Conservation (phyloP, 2,888 invertebrate genomes). For the Calliopum simillimum region DNA sequence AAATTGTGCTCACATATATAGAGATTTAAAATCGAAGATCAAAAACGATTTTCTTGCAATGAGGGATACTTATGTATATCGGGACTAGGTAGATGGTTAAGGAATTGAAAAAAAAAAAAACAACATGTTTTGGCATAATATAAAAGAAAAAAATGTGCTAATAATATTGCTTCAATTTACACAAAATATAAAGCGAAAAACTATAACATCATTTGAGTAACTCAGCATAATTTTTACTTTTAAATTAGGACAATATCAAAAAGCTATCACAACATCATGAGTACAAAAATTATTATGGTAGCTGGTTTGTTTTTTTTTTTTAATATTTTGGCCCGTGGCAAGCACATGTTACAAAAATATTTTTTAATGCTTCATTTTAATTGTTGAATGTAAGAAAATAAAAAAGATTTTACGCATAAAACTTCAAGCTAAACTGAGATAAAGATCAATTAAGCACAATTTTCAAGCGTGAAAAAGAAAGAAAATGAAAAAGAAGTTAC, state of each 20-base stretch:
- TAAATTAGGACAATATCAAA: no score
- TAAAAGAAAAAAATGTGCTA: constrained; percentile 4
- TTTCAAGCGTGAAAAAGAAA: not conserved
- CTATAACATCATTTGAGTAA: no score
- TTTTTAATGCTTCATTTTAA: constrained; percentile 21
- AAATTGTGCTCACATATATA: no score
- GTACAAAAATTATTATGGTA: not conserved
- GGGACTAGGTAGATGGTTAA: no score
- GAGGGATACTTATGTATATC: no score
- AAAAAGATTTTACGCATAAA: constrained; percentile 17
- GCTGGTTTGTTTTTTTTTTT: constrained; percentile 1
- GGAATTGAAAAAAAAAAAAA: not conserved
- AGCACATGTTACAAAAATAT: constrained; percentile 10
- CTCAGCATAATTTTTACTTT: no score
- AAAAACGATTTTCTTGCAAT: no score
- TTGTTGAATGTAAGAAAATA: not conserved
- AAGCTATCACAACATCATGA: not conserved
- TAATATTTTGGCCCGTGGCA: constrained; percentile 29
- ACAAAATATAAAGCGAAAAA: no score
- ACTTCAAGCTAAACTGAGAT: constrained; percentile 16
- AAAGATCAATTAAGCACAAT: constrained; percentile 27
- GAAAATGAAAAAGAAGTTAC: constrained; percentile 4
- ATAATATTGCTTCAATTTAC: no score
- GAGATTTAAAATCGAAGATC: no score
- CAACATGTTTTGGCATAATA: not conserved